These are phyloP conservation scores for Cataglyphis hispanica DNA, from an alignment of 1,140 invertebrate species.

Conservation along the genomic window DNA sequence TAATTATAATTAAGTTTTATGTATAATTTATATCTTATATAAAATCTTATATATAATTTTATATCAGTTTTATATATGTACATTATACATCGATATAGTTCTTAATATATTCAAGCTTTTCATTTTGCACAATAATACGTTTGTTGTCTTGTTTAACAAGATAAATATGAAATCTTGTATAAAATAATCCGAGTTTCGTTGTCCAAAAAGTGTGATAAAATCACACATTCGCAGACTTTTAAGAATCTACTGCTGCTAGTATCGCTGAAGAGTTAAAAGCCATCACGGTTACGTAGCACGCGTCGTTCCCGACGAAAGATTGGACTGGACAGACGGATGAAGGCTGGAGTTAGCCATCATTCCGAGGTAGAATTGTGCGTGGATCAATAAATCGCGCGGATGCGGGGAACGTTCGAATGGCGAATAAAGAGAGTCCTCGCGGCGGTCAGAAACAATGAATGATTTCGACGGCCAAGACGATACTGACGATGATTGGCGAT, in stretches of 20 bases:
- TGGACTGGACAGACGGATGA: conserved; percentile 43
- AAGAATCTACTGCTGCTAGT: background rate
- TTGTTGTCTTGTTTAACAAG: background rate
- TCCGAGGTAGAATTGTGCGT: conserved; percentile 79
- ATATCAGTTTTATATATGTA: background rate
- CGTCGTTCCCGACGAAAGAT: background rate
- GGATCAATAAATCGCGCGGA: conserved; percentile 86
- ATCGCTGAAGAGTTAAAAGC: conserved; percentile 16
- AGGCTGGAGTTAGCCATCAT: conserved; percentile 62
- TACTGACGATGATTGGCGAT: conserved; percentile 21
- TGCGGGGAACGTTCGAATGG: conserved; percentile 75
- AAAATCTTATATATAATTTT: background rate
- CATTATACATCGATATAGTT: background rate
- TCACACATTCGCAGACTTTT: background rate
- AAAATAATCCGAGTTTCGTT: background rate
- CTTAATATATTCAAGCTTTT: background rate
- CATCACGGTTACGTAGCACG: conserved; percentile 10
- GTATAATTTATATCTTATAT: too few species aligned
- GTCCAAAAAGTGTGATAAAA: background rate
- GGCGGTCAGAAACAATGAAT: conserved; percentile 36
- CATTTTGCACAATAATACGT: background rate
- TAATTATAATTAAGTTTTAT: background rate
- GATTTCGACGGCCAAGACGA: conserved; percentile 44
- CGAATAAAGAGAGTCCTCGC: conserved; percentile 79
- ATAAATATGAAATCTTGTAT: background rate